A percentile compares a stretch with the other conserved stretches of the same genome.
Evolutionary conservation across 2,797 vertebrate genomes (phyloP).

Genomic region (Nannoperca australis): DNA sequence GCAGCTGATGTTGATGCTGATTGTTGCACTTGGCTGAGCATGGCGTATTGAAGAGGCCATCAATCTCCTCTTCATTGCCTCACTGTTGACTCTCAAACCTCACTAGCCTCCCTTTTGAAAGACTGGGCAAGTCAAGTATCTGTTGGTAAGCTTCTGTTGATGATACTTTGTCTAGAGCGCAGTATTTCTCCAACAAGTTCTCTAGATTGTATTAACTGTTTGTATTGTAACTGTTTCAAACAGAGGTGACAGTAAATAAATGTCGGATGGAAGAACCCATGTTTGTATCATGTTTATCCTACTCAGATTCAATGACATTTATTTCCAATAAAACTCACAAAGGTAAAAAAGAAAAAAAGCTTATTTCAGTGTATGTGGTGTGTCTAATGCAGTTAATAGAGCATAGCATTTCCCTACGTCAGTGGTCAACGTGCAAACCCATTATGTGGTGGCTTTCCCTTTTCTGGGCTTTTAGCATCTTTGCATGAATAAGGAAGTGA

Average conservation of each 20-base stretch:
- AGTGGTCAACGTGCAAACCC: constrained; percentile 42
- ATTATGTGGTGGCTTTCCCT: constrained; percentile 46
- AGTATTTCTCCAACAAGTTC: constrained; percentile 2
- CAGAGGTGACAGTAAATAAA: constrained; percentile 13
- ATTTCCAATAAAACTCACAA: constrained; percentile 18
- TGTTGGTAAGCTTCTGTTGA: constrained; percentile 28
- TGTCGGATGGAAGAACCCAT: background rate
- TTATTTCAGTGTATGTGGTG: constrained; percentile 29
- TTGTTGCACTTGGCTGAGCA: constrained; percentile 70
- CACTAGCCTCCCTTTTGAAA: constrained; percentile 27
- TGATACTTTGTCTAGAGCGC: background rate
- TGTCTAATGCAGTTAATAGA: constrained; percentile 51
- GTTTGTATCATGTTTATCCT: constrained; percentile 2
- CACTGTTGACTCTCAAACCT: constrained; percentile 59
- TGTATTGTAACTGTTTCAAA: too few relatives aligned
- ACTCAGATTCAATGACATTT: constrained; percentile 9
- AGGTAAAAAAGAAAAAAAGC: constrained; percentile 23
- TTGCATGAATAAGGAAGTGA: constrained; percentile 63
- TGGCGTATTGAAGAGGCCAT: constrained; percentile 65
- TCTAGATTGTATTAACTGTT: background rate
- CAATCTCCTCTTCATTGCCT: constrained; percentile 64
- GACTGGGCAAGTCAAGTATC: background rate
- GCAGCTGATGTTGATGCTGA: constrained; percentile 64
- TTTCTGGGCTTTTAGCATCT: constrained; percentile 52
- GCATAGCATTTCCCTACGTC: constrained; percentile 35